Percentiles rank a stretch among this genome's conserved stretches.
phyloP scores from a whole-genome alignment of 1,140 invertebrate genomes.

The Hyphantria cunea region DNA sequence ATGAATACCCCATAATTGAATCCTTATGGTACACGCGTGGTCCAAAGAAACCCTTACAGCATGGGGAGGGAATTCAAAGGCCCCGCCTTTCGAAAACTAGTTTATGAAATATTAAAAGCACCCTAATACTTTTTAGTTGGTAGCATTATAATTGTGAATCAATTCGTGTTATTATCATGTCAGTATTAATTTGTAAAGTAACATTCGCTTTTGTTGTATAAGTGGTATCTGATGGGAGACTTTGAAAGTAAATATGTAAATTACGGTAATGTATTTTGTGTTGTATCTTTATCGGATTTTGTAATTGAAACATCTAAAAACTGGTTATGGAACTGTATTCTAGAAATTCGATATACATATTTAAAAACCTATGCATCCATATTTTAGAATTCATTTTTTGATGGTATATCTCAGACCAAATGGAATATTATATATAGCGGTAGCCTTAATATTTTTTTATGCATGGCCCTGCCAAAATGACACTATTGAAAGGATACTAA shows the following conservation, averaged over 20 bases:
- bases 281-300: background rate
- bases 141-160: constrained; percentile 70
- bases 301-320: too few species aligned
- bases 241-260: constrained; percentile 15
- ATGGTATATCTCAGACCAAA: too few species aligned
- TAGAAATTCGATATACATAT: too few species aligned
- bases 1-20: constrained; percentile 76
- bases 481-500: too few species aligned
- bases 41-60: constrained; percentile 46
- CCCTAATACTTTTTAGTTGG: constrained; percentile 56
- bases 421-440: too few species aligned
- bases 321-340: too few species aligned
- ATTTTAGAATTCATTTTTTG: too few species aligned
- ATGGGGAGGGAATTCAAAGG: constrained; percentile 50
- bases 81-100: constrained; percentile 67
- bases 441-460: too few species aligned
- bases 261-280: constrained; percentile 33
- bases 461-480: too few species aligned
- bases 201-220: constrained; percentile 47
- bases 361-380: too few species aligned
- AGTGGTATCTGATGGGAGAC: constrained; percentile 60
- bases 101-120: constrained; percentile 73
- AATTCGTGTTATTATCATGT: constrained; percentile 76
- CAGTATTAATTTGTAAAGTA: constrained; percentile 69
- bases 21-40: constrained; percentile 70